Evolutionary conservation across 2,888 invertebrate genomes (phyloP), one percentile per base, ranked within the genome.

Genomic region (Smittia sp.): DNA sequence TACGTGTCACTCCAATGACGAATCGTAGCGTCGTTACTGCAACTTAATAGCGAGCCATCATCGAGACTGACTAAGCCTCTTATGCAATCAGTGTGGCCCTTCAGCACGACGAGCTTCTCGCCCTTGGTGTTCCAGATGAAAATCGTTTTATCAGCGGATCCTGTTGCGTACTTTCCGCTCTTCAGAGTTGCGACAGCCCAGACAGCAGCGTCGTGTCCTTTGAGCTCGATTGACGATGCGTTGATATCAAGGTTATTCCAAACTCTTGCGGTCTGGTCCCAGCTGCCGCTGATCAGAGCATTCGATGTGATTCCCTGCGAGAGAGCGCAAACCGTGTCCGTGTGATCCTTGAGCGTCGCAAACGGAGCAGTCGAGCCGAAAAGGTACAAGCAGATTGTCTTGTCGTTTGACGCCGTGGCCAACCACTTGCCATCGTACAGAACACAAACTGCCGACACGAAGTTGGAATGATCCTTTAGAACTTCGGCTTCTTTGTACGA

Each of bases 81-180:
- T 0, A 98, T 94, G 83, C 96, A 96, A 79, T 98, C 98, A 1
- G 89, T 90, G 80, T 98, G 98, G 3, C 96, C 92, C 81, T 84
- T 87, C 41, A 93, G 84, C 73, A 88, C 86, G 74, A 84, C 85
- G 73, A 90, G 81, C 77, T 88, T 85, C 75, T 86, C 86, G 1
- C 93, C 94, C 77, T 88, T 84, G 73, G 84, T 84, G 76, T 85
- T 86, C 96, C 96, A 98, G 25, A 95, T 81, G 77, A 89, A 90
- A 73, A 98, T 91, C 9, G 89, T 89, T 82, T 93, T 94, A 82
- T 99, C 98, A 15, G 98, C 98, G 0, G 94, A 94, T 0, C 92
- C 98, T 13, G 97, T 96, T 0, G 94, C 86, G 74, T 80, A 80
- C 72, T 80, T 79, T 76, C 91, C 86, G 27, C 82, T 83, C 75